Base-by-base conservation (phyloP, 2,797 vertebrate species). In the Acipenser ruthenus region DNA sequence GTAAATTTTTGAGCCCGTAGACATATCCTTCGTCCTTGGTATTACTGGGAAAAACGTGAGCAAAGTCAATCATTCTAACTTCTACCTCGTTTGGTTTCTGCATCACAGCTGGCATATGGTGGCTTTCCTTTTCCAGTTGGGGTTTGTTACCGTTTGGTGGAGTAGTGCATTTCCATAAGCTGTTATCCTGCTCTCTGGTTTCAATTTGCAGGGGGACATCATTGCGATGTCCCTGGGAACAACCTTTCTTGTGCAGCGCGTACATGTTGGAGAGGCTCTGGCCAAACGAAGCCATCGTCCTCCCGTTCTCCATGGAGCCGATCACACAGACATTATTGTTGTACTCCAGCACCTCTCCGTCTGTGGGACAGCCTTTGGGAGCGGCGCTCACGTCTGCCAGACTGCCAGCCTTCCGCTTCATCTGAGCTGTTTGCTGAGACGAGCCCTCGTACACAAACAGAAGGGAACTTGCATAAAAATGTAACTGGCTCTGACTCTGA, bases 31-130 rank as follows among this genome's bases (percentile, higher is more conserved):
- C 89, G 77, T 99, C 97, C n/a, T 77, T 84, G 50, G 85, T 83
- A 71, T 93, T 89, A 68, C 93, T 95, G 0, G 91, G 91, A 75
- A 98, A 99, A 69, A 99, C 95, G 0, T 99, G 97, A 73, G 97
- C 97, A 77, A 99, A 99, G 87, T 99, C 97, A 4, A 99, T 99
- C 97, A 99, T 99, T 69, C 91, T 85, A 13, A 99, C 93, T 76
- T 97, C 94, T 0, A 93, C 93, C 0, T 86, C 85, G 0, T 76
- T 47, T 0, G 71, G 72, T 64, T 86, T 86, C 67, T 74, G 78
- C 65, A 73, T 78, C 68, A 74, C 78, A 0, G 75, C 72, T 13
- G 86, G 83, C 76, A 84, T 72, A 1, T 37, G 37, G 37, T 37
- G 37, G 37, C 80, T 83, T 71, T 89, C 81, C 23, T 83, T 86